Evolutionary conservation across 2,113 vertebrate genomes (phyloP).

Genomic region (Semnornis frantzii): DNA sequence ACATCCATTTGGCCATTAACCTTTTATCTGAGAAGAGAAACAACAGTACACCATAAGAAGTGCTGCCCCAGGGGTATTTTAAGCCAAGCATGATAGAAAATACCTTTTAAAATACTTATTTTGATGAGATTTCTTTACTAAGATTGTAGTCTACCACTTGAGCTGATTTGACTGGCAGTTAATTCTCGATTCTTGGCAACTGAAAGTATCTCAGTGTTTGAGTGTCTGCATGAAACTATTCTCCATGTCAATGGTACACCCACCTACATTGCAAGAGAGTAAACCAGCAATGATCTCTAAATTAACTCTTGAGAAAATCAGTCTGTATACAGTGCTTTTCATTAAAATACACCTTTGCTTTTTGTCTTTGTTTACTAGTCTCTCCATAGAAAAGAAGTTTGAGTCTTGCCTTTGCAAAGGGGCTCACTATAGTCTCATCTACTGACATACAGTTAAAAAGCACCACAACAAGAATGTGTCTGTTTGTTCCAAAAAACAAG

Average conservation of each 20-base stretch:
- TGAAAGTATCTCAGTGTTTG: background rate
- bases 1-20: background rate
- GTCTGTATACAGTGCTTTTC: background rate
- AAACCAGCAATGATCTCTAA: background rate
- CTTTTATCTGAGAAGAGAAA: background rate
- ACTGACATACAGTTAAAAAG: background rate
- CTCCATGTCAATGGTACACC: background rate
- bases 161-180: conserved; percentile 5
- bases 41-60: background rate
- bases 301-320: background rate
- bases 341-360: background rate
- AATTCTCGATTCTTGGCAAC: background rate
- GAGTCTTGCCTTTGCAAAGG: background rate
- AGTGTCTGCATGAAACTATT: background rate
- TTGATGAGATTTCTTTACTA: background rate
- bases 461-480: background rate
- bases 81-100: background rate
- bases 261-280: background rate
- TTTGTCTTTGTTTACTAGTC: background rate
- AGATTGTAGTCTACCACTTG: background rate
- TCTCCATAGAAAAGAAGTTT: background rate
- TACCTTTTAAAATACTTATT: background rate
- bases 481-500: background rate
- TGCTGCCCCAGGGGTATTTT: background rate
- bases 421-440: background rate